These are phyloP conservation scores for Camarhynchus parvulus DNA, from an alignment of 2,113 vertebrate species.

Conservation along the genomic window DNA sequence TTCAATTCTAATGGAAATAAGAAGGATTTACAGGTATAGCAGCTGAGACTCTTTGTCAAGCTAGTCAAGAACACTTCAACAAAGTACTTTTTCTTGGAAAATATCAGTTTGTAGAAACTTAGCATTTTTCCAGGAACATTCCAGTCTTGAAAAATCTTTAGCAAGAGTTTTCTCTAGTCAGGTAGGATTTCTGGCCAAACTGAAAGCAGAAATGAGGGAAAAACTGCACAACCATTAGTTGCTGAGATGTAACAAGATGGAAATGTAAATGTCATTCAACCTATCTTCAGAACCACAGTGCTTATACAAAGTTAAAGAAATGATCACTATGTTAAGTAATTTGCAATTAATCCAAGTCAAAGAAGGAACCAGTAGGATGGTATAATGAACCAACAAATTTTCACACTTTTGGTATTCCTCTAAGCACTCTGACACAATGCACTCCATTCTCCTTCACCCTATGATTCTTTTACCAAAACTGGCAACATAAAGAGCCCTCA, in stretches of 20 bases:
- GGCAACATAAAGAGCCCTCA: neutral
- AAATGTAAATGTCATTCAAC: rapidly evolving
- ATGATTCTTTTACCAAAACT: neutral
- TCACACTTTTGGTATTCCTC: neutral
- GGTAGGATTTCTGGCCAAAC: neutral
- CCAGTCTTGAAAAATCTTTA: neutral
- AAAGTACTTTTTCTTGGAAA: neutral
- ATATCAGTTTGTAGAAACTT: neutral
- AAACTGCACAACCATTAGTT: neutral
- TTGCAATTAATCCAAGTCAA: neutral
- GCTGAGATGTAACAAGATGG: neutral
- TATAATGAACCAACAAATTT: neutral
- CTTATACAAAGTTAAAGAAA: neutral
- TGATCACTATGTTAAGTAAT: neutral
- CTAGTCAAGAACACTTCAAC: neutral
- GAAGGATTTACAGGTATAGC: neutral
- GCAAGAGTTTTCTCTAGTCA: neutral
- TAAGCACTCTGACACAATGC: neutral
- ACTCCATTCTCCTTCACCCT: neutral
- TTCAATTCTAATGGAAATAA: neutral
- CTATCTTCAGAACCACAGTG: neutral
- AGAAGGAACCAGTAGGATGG: neutral
- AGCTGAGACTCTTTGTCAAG: neutral
- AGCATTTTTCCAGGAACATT: neutral
- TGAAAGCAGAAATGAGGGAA: neutral